Percentiles rank a stretch among this genome's conserved stretches.
Evolutionary conservation across 2,888 invertebrate species (phyloP).

Genomic region (Calliopum simillimum): DNA sequence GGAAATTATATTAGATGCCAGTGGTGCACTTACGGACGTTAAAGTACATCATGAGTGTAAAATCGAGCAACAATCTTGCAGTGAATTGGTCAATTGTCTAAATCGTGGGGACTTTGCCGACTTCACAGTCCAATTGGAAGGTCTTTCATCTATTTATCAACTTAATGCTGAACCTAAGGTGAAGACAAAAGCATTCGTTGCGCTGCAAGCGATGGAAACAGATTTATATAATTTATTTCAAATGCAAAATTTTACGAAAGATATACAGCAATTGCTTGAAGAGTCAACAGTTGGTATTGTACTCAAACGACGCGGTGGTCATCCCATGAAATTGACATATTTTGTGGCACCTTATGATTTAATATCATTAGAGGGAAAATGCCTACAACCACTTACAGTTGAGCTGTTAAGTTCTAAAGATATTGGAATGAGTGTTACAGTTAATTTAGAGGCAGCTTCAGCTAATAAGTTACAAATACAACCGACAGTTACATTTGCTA

Average conservation of each 20-base stretch:
- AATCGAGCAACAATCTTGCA: slow-evolving; percentile 85
- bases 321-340: slow-evolving; percentile 93
- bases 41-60: slow-evolving; percentile 92
- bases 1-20: slow-evolving; percentile 87
- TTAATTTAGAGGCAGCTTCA: slow-evolving; percentile 89
- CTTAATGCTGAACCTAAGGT: slow-evolving; percentile 94
- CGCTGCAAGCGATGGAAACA: slow-evolving; percentile 90
- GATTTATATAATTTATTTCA: slow-evolving; percentile 87
- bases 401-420: slow-evolving; percentile 78
- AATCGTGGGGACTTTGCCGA: slow-evolving; percentile 90
- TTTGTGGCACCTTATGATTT: slow-evolving; percentile 95
- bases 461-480: slow-evolving; percentile 74
- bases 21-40: slow-evolving; percentile 89
- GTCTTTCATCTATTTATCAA: slow-evolving; percentile 91
- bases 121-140: slow-evolving; percentile 92
- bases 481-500: slow-evolving; percentile 59
- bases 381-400: slow-evolving; percentile 79
- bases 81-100: slow-evolving; percentile 86
- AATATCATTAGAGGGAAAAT: slow-evolving; percentile 80
- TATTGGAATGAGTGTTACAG: slow-evolving; percentile 88
- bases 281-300: slow-evolving; percentile 91
- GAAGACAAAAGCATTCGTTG: slow-evolving; percentile 93
- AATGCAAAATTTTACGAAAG: slow-evolving; percentile 79
- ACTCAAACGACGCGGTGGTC: slow-evolving; percentile 86
- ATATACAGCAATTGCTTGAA: slow-evolving; percentile 77